A percentile compares a stretch with the other conserved stretches of the same genome.
Conservation (phyloP, 2,113 vertebrate species). For the Pampusana beccarii region DNA sequence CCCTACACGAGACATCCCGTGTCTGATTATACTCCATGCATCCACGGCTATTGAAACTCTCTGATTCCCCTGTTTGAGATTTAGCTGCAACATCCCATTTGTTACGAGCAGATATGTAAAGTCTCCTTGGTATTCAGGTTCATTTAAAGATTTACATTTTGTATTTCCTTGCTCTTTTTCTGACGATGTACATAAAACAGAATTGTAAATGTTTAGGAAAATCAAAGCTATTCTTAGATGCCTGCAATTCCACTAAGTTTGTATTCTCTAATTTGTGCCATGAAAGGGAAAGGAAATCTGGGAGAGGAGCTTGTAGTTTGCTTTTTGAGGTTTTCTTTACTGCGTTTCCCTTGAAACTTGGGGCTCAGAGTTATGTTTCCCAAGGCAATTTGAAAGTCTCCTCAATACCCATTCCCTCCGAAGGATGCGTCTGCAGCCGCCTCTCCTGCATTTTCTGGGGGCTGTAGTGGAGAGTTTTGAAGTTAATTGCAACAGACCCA, state of each 20-base stretch:
- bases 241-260: constrained; percentile 70
- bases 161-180: constrained; percentile 74
- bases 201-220: constrained; percentile 81
- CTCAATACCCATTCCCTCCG: neutral
- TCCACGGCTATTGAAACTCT: constrained; percentile 55
- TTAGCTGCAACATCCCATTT: constrained; percentile 64
- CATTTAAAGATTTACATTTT: constrained; percentile 81
- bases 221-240: constrained; percentile 80
- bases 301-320: constrained; percentile 43
- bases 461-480: neutral
- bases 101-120: constrained; percentile 66
- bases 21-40: constrained; percentile 57
- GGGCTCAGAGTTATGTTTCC: constrained; percentile 21
- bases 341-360: constrained; percentile 44
- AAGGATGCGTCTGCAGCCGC: neutral
- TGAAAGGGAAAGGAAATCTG: constrained; percentile 59
- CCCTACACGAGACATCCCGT: constrained; percentile 9
- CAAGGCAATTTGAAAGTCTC: neutral
- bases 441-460: neutral
- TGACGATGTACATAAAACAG: constrained; percentile 79
- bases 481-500: neutral
- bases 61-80: constrained; percentile 64
- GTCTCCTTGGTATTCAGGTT: constrained; percentile 64
- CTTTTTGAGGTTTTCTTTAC: constrained; percentile 48
- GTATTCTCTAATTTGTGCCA: constrained; percentile 59